Conservation (phyloP, 2,888 invertebrate species). For the Rhagium mordax region DNA sequence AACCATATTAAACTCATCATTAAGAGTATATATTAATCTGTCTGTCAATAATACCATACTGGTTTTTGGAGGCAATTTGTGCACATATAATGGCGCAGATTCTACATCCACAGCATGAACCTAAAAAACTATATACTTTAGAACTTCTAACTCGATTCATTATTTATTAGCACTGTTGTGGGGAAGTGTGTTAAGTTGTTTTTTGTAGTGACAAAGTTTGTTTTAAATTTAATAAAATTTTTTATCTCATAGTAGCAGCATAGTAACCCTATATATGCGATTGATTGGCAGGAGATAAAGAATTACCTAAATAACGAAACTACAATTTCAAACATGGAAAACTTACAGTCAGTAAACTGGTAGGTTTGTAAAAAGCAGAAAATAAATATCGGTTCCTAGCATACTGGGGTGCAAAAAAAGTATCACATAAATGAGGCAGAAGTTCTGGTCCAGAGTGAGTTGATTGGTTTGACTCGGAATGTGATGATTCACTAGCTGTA, state of each 20-base stretch:
- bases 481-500: slow-evolving; percentile 65
- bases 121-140: slow-evolving; percentile 67
- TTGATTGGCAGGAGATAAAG: too few relatives aligned
- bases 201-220: too few relatives aligned
- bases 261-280: too few relatives aligned
- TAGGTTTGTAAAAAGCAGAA: slow-evolving; percentile 74
- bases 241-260: too few relatives aligned
- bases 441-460: slow-evolving; percentile 65
- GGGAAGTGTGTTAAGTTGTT: too few relatives aligned
- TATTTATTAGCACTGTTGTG: too few relatives aligned
- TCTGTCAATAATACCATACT: slow-evolving; percentile 78
- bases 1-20: slow-evolving; percentile 70
- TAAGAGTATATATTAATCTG: slow-evolving; percentile 77
- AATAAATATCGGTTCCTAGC: slow-evolving; percentile 74
- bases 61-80: slow-evolving; percentile 78
- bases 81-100: slow-evolving; percentile 78
- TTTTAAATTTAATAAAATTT: too few relatives aligned
- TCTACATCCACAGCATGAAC: slow-evolving; percentile 80
- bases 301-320: too few relatives aligned
- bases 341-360: slow-evolving; percentile 73
- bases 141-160: too few relatives aligned
- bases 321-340: not conserved
- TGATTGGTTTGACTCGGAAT: slow-evolving; percentile 54
- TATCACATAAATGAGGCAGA: slow-evolving; percentile 70
- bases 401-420: slow-evolving; percentile 74